Base-by-base conservation (phyloP, 2,113 vertebrate species). In the Corythaixoides concolor region DNA sequence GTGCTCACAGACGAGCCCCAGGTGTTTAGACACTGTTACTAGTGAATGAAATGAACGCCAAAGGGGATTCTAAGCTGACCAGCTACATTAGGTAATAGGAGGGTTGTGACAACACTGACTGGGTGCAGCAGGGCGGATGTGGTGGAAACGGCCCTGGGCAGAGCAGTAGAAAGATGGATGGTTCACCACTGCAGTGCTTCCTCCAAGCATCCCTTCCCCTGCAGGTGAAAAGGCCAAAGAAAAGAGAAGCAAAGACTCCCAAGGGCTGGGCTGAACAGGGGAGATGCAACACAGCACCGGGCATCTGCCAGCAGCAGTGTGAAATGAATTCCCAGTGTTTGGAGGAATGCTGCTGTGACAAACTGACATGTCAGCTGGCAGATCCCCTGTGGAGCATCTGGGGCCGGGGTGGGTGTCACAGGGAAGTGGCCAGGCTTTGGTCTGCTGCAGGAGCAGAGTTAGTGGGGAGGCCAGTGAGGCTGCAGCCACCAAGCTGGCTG, bases 81-180 rank as follows among this genome's bases (percentile, higher is more conserved):
- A 59, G 5, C 21, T 35, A 19, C 22, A 8, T 64, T 79, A 84
- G 30, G 4, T 24, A 47, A 60, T 45, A 12, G 2, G 22, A 64
- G 21, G 23, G 18, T 3, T 16, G n/a, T 39, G 37, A 33, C 5
- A 9, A 37, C 26, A 33, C 7, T 37, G 23, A 50, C 10, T 1
- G 5, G 26, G 9, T 66, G n/a, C 33, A 41, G 20, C 27, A 41
- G 39, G 43, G 21, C n/a, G 73, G 15, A 16, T 16, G 12, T 49
- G 16, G 7, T 30, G 39, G 35, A 24, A 55, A 69, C 17, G 16
- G 24, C 15, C 13, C 6, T 1, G 1, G 3, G 17, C 7, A 30
- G 3, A 69, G 18, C 1, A 3, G 18, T 9, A 50, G 23, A 39
- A 77, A 35, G 50, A 43, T n/a, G 4, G 22, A 17, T 45, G 19